These are phyloP conservation scores for Pseudochromis fuscus DNA, from an alignment of 2,797 vertebrate species.

Conservation along the genomic window DNA sequence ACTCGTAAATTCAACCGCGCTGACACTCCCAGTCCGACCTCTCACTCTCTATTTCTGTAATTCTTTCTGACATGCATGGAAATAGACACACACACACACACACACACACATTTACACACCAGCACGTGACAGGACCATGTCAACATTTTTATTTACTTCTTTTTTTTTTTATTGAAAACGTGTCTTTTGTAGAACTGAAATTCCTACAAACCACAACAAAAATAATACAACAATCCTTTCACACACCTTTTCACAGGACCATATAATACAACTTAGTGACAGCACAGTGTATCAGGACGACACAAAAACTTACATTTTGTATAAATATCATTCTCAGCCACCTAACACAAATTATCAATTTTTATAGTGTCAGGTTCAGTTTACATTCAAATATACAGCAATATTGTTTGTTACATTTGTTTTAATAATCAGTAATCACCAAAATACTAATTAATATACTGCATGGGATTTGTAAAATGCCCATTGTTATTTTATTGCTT, in stretches of 20 bases:
- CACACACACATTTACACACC: slow-evolving; percentile 13
- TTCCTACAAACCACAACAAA: neutral
- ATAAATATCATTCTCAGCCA: neutral
- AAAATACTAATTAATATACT: neutral
- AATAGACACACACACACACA: slow-evolving; percentile 32
- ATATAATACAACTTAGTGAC: neutral
- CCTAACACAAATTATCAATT: neutral
- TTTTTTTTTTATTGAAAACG: neutral
- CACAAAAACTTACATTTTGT: neutral
- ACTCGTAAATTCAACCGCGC: slow-evolving; percentile 65
- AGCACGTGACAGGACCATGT: neutral
- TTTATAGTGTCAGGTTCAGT: too few species aligned
- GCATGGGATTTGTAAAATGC: neutral
- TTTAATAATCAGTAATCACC: neutral
- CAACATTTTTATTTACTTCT: slow-evolving; percentile 12
- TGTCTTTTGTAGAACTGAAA: neutral
- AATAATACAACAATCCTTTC: neutral
- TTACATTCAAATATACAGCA: neutral
- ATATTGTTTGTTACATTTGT: neutral
- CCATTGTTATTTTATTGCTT: neutral
- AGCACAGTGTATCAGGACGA: neutral
- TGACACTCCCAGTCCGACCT: slow-evolving; percentile 59
- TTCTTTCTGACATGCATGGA: slow-evolving; percentile 49
- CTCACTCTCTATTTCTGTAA: slow-evolving; percentile 41
- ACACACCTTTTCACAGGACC: neutral